Evolutionary conservation across 1,140 invertebrate genomes (phyloP).

Genomic region (Lasaia peninsularis): DNA sequence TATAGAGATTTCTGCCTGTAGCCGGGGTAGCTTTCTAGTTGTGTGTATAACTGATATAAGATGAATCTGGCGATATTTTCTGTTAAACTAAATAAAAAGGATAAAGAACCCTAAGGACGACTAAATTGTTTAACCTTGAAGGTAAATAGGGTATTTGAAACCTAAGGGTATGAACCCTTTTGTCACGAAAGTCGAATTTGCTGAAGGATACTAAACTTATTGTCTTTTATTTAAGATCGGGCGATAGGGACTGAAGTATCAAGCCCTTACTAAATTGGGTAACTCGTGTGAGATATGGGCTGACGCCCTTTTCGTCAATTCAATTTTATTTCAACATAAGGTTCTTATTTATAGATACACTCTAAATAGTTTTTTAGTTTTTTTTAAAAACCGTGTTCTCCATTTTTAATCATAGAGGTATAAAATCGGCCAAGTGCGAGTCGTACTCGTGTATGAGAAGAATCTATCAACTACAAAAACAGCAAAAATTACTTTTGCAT

Average conservation of each 20-base stretch:
- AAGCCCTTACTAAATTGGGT: conserved; percentile 9
- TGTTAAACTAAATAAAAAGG: background rate
- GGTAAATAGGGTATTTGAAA: background rate
- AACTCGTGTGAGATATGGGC: background rate
- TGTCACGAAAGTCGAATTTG: conserved; percentile 11
- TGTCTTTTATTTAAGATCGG: conserved; percentile 5
- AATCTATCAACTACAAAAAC: too few species aligned
- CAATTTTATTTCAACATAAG: background rate
- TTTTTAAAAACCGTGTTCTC: too few species aligned
- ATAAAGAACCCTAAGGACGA: background rate
- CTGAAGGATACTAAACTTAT: conserved; percentile 5
- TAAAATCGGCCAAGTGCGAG: too few species aligned
- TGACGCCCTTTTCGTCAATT: background rate
- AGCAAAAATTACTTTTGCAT: too few species aligned
- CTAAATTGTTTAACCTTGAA: background rate
- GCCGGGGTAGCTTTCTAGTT: too few species aligned
- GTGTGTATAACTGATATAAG: too few species aligned
- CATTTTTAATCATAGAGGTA: too few species aligned
- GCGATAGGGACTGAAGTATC: conserved; percentile 4
- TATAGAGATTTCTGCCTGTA: too few species aligned
- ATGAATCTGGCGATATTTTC: too few species aligned
- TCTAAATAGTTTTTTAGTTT: background rate
- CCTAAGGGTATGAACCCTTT: conserved; percentile 7
- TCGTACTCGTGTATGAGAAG: too few species aligned
- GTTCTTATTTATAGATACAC: background rate